These are phyloP conservation scores for Patella pellucida DNA, from an alignment of 2,888 invertebrate genomes.

Conservation along the genomic window DNA sequence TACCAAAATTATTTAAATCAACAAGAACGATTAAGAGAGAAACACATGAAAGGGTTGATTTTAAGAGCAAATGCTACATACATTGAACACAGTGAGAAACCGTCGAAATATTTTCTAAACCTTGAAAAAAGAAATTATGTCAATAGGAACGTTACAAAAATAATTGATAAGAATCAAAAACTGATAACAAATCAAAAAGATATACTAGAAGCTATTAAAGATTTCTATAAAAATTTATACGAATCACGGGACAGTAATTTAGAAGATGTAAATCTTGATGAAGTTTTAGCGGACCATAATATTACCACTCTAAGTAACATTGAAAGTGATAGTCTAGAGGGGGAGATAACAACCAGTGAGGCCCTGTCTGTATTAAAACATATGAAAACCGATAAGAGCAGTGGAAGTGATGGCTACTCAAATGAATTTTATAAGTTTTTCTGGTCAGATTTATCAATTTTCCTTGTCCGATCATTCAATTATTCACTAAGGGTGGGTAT, in stretches of 20 bases:
- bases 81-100: not conserved
- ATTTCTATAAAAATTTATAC: conserved; percentile 1
- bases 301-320: not conserved
- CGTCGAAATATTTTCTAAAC: conserved; percentile 1
- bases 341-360: not conserved
- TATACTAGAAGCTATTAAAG: not conserved
- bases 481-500: no score
- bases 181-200: not conserved
- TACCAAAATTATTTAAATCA: conserved; percentile 1
- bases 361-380: not conserved
- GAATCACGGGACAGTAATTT: not conserved
- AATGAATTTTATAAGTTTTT: no score
- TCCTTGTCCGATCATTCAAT: no score
- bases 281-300: not conserved
- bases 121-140: not conserved
- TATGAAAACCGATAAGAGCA: not conserved
- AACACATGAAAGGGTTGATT: not conserved
- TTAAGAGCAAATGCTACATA: not conserved
- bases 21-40: not conserved
- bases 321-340: not conserved
- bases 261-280: not conserved
- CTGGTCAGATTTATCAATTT: no score
- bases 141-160: not conserved
- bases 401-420: not conserved
- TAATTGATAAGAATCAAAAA: not conserved